phyloP scores from a whole-genome alignment of 2,888 invertebrate species.

The Crocallis elinguaria region DNA sequence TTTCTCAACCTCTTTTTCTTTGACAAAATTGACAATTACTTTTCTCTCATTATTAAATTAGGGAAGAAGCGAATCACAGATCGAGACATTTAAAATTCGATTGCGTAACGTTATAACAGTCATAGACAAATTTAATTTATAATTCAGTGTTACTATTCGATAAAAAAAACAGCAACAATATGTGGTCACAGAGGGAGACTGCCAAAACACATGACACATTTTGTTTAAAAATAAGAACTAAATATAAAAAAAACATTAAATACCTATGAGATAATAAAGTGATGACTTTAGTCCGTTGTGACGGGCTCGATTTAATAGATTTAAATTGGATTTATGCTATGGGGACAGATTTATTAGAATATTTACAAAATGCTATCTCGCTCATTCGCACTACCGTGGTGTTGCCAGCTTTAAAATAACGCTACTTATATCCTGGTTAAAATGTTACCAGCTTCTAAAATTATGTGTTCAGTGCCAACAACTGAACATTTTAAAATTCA shows the following conservation, averaged over 20 bases:
- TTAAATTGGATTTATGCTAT: constrained; percentile 80
- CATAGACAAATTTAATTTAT: constrained; percentile 49
- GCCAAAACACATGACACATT: constrained; percentile 73
- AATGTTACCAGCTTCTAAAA: not conserved
- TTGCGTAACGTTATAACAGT: constrained; percentile 41
- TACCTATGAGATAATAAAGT: constrained; percentile 82
- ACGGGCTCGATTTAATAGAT: constrained; percentile 54
- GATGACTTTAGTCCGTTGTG: constrained; percentile 73
- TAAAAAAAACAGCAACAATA: constrained; percentile 39
- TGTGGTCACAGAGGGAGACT: constrained; percentile 61
- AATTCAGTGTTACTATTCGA: constrained; percentile 56
- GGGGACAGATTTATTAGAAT: constrained; percentile 70
- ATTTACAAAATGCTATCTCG: constrained; percentile 82
- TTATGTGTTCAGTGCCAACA: not conserved
- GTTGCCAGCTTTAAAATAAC: constrained; percentile 50
- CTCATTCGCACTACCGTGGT: constrained; percentile 65
- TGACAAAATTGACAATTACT: constrained; percentile 57
- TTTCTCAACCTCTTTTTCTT: constrained; percentile 57
- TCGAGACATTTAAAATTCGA: constrained; percentile 38
- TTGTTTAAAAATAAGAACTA: constrained; percentile 73
- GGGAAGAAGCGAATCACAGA: constrained; percentile 66
- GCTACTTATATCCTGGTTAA: not conserved
- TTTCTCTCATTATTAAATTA: constrained; percentile 38
- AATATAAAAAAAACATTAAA: constrained; percentile 77
- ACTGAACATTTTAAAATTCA: not conserved